Base-by-base conservation (phyloP, 2,888 invertebrate species). In the Netelia inedita region DNA sequence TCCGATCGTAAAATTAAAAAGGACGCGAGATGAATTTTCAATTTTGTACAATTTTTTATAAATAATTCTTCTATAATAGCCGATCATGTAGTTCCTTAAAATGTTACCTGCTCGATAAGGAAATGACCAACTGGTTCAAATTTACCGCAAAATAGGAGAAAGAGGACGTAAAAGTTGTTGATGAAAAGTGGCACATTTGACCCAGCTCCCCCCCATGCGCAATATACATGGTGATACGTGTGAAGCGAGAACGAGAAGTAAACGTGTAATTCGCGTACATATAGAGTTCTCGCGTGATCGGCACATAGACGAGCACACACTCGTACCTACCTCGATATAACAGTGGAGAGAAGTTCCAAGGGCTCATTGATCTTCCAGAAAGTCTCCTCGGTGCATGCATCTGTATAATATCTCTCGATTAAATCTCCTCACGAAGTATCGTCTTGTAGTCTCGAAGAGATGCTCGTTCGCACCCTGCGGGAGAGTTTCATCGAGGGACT, bases 361-460 rank as follows among this genome's bases (percentile, higher is more conserved):
- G 35, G 35, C 65, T 35, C 65, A 75, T 75, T 53, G 65, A 75
- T 75, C 75, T 57, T 66, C 21, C 28, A 55, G 41, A 53, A 65
- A 28, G 11, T 46, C 75, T 65, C 53, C 50, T 63, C 19, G 63
- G n/a, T 50, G 21, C 35, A 53, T 11, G 66, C 35, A 65, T 75
- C 55, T 66, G 57, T 65, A 76, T 76, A 59, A 68, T 76, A 76
- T 76, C 55, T 63, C 46, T 23, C 55, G 57, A 41, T 50, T 57
- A 55, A 68, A 76, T 76, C 66, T 76, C 23, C 23, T 41, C 41
- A 16, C 57, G 16, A 23, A 43, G 43, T 76, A 55, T 57, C 43
- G 66, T 43, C 57, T 11, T 76, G 41, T 11, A 46, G 43, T 57
- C 35, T 35, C 35, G 2, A 50, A 41, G 57, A 41, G 35, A 16